These are phyloP conservation scores for Desoria tigrina DNA, from an alignment of 2,888 invertebrate species.

Conservation along the genomic window DNA sequence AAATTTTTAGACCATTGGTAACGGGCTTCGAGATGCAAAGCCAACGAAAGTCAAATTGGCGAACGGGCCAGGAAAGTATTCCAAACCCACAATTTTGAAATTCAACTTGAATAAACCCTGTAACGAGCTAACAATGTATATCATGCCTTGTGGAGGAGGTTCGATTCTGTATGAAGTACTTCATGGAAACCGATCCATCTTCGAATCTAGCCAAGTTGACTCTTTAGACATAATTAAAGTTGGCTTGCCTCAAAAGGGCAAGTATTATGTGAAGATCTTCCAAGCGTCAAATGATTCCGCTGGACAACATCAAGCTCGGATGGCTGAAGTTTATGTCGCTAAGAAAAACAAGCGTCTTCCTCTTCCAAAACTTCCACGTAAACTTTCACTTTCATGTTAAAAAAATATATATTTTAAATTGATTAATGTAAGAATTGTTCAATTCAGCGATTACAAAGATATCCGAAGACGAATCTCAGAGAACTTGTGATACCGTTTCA, in stretches of 20 bases:
- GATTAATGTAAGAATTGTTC: constrained; percentile 3
- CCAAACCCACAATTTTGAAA: constrained; percentile 44
- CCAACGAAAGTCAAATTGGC: constrained; percentile 58
- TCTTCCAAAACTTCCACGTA: constrained; percentile 62
- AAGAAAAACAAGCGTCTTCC: constrained; percentile 57
- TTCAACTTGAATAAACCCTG: constrained; percentile 53
- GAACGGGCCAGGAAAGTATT: constrained; percentile 12
- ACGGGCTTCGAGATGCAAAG: constrained; percentile 60
- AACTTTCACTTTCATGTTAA: too few species aligned
- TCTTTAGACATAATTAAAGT: constrained; percentile 49
- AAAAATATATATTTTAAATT: not conserved
- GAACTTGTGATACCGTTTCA: constrained; percentile 62
- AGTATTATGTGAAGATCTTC: constrained; percentile 46
- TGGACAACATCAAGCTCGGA: constrained; percentile 27
- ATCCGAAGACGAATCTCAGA: constrained; percentile 60
- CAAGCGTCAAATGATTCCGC: constrained; percentile 19
- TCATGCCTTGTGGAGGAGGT: constrained; percentile 63
- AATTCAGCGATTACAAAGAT: constrained; percentile 58
- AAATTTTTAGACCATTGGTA: constrained; percentile 54
- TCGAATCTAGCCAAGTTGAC: constrained; percentile 36
- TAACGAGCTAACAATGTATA: constrained; percentile 57
- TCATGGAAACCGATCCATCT: constrained; percentile 42
- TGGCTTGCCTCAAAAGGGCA: constrained; percentile 40
- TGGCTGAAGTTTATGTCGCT: constrained; percentile 52
- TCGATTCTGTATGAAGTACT: constrained; percentile 44